phyloP scores from a whole-genome alignment of 2,113 vertebrate genomes.

The Aegotheles bennettii region DNA sequence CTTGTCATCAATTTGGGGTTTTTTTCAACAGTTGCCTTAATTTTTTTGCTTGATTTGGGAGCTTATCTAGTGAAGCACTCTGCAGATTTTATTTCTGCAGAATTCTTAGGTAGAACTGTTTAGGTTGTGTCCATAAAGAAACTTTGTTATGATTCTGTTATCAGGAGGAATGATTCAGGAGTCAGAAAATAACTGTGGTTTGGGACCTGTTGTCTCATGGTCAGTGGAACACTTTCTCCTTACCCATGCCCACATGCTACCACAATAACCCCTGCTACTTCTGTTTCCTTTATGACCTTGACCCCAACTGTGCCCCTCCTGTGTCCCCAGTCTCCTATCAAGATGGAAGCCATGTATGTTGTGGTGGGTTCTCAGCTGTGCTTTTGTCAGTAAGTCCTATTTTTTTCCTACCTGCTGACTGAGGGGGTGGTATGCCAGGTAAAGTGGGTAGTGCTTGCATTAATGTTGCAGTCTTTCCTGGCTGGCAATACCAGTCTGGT shows the following conservation, averaged over 20 bases:
- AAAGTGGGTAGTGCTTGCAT: rapidly evolving
- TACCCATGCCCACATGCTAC: rapidly evolving
- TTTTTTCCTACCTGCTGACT: background rate
- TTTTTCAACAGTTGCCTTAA: background rate
- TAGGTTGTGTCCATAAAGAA: background rate
- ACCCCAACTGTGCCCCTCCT: background rate
- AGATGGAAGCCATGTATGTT: rapidly evolving
- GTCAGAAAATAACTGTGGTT: background rate
- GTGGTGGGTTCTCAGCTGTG: background rate
- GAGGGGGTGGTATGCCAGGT: background rate
- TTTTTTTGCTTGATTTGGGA: background rate
- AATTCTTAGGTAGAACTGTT: background rate
- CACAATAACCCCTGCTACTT: background rate
- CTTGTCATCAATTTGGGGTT: background rate
- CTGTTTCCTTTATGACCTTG: background rate
- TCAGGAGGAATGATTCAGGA: background rate
- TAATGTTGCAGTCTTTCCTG: background rate
- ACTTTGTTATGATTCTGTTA: background rate
- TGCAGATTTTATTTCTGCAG: background rate
- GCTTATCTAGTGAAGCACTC: background rate
- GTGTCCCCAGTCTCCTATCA: rapidly evolving
- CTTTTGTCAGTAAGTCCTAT: background rate
- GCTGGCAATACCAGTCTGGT: background rate
- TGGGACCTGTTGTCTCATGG: background rate
- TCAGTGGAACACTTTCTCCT: background rate